Evolutionary conservation across 2,797 vertebrate genomes (phyloP), one percentile per base, ranked within the genome.

Genomic region (Halcyon smyrnensis): DNA sequence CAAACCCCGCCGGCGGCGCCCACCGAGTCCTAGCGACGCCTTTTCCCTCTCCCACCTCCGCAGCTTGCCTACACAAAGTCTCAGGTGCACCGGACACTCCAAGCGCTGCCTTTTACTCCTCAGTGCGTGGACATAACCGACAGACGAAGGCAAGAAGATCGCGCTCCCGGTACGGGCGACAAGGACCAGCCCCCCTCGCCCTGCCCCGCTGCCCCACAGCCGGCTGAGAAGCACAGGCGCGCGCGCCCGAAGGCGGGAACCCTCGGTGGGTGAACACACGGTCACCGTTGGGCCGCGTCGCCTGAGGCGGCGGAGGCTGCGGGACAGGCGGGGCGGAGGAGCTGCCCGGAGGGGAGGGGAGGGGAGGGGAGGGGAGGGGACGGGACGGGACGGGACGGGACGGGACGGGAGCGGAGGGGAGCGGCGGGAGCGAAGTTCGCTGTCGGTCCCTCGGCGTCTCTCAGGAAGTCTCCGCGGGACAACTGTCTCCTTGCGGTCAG

Each of bases 201-300:
- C 32, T 3, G 27, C 3, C 30, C 13, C 5, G 1, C 27, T 0
- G 5, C 8, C 11, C 9, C 46, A 2, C 54, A 11, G 3, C 2
- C 23, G 0, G 27, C 68, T 30, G 37, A 54, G 37, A 3, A 4
- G 4, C 5, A 0, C 0, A 3, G 7, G 6, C 28, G 28, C 50
- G 11, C 27, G 0, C 18, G 2, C 8, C 13, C 4, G 2, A 5
- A 5, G 46, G 89, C 67, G 59, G 85, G 87, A 88, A 54, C 12
- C 2, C 48, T 25, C 12, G 24, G 48, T 50, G 24, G 24, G n/a
- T n/a, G n/a, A n/a, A n/a, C n/a, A 17, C 43, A 45, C 19, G 43
- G 43, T 19, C 43, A 12, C 48, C 6, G 48, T 50, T 24, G 24
- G 48, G 48, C 23, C 48, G 23, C 24, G 24, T 50, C 24, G 48